Percentiles rank a stretch among this genome's conserved stretches.
Evolutionary conservation across 2,113 vertebrate species (phyloP).

Genomic region (Arizona elegans): DNA sequence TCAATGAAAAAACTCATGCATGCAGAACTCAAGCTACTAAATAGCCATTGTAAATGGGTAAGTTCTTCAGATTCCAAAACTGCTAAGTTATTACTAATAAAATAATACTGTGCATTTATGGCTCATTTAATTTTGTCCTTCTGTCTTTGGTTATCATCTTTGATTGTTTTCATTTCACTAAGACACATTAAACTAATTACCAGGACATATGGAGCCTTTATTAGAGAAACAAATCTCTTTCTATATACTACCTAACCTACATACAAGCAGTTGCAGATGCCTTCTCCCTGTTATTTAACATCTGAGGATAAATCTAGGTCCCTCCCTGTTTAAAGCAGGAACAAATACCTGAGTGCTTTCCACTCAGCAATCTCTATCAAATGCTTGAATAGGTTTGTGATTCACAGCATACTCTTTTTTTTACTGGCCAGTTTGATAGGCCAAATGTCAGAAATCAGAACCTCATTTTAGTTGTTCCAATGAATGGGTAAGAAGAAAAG

Average conservation of each 20-base stretch:
- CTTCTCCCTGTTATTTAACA: not conserved
- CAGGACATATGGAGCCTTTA: not conserved
- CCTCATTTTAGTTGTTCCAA: not conserved
- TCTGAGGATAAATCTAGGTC: not conserved
- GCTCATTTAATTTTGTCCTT: slow-evolving; percentile 7
- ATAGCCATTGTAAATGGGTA: slow-evolving; percentile 54
- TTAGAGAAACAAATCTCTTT: not conserved
- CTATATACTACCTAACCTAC: not conserved
- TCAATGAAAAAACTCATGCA: slow-evolving; percentile 57
- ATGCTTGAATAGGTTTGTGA: not conserved
- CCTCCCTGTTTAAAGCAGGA: too few relatives aligned
- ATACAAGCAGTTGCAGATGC: not conserved
- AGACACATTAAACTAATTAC: not conserved
- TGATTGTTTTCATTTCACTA: slow-evolving; percentile 26
- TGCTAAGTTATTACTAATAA: slow-evolving; percentile 24
- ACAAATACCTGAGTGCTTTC: not conserved
- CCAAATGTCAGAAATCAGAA: not conserved
- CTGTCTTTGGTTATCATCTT: slow-evolving; percentile 53
- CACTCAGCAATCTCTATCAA: not conserved
- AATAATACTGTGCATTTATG: slow-evolving; percentile 33
- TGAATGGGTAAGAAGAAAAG: not conserved
- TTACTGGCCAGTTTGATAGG: not conserved
- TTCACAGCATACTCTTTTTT: not conserved
- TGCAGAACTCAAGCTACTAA: slow-evolving; percentile 53
- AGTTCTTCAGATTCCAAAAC: slow-evolving; percentile 48